These are phyloP conservation scores for Strongylocentrotus purpuratus DNA, from an alignment of 35 echinoderm and acorn worm genomes.

Conservation along the genomic window DNA sequence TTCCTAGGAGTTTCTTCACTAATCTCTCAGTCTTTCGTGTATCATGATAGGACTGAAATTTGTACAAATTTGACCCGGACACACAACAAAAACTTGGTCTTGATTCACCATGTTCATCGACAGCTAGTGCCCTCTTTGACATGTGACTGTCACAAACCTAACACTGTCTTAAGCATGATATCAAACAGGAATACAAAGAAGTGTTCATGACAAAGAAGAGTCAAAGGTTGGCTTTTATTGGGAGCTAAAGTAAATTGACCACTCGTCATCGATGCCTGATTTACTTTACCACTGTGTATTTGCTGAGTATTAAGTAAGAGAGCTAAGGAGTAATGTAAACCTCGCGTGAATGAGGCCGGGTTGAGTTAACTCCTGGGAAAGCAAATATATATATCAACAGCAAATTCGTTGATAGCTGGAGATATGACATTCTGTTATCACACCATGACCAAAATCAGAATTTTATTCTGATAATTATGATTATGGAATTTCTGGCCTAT, in stretches of 20 bases:
- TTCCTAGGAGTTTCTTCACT: too few relatives aligned
- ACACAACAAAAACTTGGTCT: too few relatives aligned
- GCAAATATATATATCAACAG: neutral
- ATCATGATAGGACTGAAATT: too few relatives aligned
- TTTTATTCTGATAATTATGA: too few relatives aligned
- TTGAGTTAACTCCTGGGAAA: neutral
- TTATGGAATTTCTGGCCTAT: too few relatives aligned
- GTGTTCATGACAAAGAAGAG: neutral
- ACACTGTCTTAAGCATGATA: neutral
- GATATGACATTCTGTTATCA: too few relatives aligned
- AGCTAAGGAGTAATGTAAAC: neutral
- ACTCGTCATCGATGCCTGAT: neutral
- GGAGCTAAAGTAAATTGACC: conserved; percentile 2
- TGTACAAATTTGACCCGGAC: too few relatives aligned
- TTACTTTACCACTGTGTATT: neutral
- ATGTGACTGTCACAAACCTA: neutral
- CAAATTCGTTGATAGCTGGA: too few relatives aligned
- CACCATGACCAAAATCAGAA: too few relatives aligned
- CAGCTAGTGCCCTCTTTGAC: neutral
- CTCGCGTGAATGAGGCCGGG: neutral
- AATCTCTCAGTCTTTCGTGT: too few relatives aligned
- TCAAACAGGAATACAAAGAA: neutral
- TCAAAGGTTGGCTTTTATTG: neutral
- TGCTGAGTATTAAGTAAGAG: neutral
- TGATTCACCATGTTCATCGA: too few relatives aligned